Conservation (phyloP, 1,140 invertebrate genomes). For the Scaptomyza pallida region DNA sequence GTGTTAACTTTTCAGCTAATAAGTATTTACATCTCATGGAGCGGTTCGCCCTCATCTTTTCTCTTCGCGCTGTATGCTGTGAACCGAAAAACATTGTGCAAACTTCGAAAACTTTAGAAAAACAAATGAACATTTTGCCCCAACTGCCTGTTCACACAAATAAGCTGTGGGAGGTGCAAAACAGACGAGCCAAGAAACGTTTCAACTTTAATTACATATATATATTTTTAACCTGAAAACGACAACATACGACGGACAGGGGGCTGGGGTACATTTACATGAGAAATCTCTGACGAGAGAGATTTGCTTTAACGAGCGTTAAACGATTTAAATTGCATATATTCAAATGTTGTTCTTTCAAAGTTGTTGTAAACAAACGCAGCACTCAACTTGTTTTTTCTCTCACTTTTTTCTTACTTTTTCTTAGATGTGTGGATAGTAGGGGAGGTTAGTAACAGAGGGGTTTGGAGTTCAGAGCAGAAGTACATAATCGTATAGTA, state of each 20-base stretch:
- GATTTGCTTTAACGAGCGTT: slow-evolving; percentile 23
- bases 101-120: slow-evolving; percentile 45
- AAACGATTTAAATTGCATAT: slow-evolving; percentile 38
- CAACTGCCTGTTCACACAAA: slow-evolving; percentile 12
- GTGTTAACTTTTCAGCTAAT: slow-evolving; percentile 58
- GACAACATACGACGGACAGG: slow-evolving; percentile 9
- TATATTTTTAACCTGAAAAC: slow-evolving; percentile 36
- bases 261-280: slow-evolving; percentile 14
- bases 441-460: not conserved
- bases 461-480: slow-evolving; percentile 34
- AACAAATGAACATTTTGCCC: slow-evolving; percentile 40
- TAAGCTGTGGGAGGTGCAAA: slow-evolving; percentile 1
- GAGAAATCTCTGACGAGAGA: slow-evolving; percentile 24
- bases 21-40: slow-evolving; percentile 18
- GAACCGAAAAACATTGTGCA: slow-evolving; percentile 34
- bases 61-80: slow-evolving; percentile 11
- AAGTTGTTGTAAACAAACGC: slow-evolving; percentile 24
- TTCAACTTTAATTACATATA: slow-evolving; percentile 42
- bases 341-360: slow-evolving; percentile 29
- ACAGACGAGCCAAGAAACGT: slow-evolving; percentile 9
- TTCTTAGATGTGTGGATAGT: not conserved
- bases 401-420: slow-evolving; percentile 1
- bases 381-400: slow-evolving; percentile 16
- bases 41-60: not conserved
- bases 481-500: slow-evolving; percentile 19